phyloP scores from a whole-genome alignment of 2,888 invertebrate genomes.

The Arge pagana region DNA sequence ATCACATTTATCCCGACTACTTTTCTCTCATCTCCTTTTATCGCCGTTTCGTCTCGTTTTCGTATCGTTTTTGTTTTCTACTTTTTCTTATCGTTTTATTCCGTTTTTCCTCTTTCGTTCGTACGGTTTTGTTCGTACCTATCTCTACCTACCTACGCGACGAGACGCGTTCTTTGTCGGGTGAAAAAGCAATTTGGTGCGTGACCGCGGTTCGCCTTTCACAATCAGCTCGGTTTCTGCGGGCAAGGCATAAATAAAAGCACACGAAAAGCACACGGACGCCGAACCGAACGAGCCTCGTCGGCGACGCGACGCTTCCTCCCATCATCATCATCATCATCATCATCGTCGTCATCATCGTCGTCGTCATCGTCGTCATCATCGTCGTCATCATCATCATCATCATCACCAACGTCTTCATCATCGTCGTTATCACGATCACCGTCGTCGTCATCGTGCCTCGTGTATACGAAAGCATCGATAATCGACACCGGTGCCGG shows the following conservation, averaged over 20 bases:
- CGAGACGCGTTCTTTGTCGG: too few species aligned
- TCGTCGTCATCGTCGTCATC: slow-evolving; percentile 60
- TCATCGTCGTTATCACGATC: slow-evolving; percentile 12
- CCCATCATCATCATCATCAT: slow-evolving; percentile 36
- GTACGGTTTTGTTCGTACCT: slow-evolving; percentile 19
- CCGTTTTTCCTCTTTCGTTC: not conserved
- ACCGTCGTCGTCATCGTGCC: slow-evolving; percentile 19
- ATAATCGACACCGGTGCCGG: slow-evolving; percentile 17
- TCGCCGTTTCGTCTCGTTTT: too few species aligned
- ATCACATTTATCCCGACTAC: too few species aligned
- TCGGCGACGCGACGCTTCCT: slow-evolving; percentile 23
- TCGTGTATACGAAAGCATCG: not conserved
- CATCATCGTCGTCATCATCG: slow-evolving; percentile 62
- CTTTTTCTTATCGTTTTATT: not conserved
- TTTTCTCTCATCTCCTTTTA: too few species aligned
- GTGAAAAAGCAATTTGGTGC: slow-evolving; percentile 21
- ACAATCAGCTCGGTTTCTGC: slow-evolving; percentile 21
- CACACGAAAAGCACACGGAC: slow-evolving; percentile 30
- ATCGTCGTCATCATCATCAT: slow-evolving; percentile 56
- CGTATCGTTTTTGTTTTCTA: not conserved
- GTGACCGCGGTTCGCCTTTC: slow-evolving; percentile 19
- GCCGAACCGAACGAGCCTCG: slow-evolving; percentile 29
- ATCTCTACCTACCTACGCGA: too few species aligned
- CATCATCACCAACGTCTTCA: slow-evolving; percentile 33
- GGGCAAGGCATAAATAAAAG: slow-evolving; percentile 26